Conservation (phyloP, 1,140 invertebrate genomes). For the Ceratosolen solmsi region DNA sequence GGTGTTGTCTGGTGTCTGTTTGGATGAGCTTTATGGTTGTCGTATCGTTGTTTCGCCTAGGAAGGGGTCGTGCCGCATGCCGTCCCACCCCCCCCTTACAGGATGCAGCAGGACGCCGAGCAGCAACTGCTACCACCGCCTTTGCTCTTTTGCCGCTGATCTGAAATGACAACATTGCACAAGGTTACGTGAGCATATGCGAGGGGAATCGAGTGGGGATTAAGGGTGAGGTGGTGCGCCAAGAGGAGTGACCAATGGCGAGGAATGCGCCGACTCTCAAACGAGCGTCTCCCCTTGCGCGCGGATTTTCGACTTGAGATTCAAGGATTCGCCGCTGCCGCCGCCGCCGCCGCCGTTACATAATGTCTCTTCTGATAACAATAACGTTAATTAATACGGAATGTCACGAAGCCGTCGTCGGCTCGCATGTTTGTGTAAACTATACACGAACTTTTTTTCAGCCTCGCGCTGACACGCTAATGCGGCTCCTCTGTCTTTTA, state of each 20-base stretch:
- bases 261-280: no score
- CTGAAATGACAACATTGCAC: slow-evolving; percentile 75
- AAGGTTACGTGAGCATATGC: not conserved
- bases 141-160: slow-evolving; percentile 96
- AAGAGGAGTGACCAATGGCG: not conserved
- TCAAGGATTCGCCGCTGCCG: not conserved
- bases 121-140: slow-evolving; percentile 93
- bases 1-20: not conserved
- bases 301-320: not conserved
- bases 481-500: not conserved
- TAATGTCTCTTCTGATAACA: not conserved
- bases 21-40: not conserved
- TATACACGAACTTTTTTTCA: no score
- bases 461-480: no score
- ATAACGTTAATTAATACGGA: not conserved
- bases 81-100: slow-evolving; percentile 76
- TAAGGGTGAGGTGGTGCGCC: not conserved
- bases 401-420: not conserved
- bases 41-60: not conserved
- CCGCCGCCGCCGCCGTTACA: not conserved
- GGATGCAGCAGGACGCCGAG: slow-evolving; percentile 91
- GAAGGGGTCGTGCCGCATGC: not conserved
- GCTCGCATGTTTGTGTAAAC: no score
- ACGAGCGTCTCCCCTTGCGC: no score
- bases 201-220: not conserved